Evolutionary conservation across 2,797 vertebrate species (phyloP).

Genomic region (Pseudochirops cupreus): DNA sequence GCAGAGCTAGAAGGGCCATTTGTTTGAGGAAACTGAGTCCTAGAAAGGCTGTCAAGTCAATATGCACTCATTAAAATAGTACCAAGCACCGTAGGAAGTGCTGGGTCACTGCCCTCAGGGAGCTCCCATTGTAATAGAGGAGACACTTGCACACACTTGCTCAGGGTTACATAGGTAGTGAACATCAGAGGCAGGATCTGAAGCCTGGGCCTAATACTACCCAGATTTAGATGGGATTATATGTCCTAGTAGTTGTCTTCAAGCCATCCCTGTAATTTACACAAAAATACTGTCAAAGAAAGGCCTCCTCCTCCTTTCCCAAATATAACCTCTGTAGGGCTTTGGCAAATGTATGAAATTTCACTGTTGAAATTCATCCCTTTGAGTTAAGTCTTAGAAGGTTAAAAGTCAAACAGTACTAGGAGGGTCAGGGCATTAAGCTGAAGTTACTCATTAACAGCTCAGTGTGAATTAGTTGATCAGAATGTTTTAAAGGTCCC

Average conservation of each 20-base stretch:
- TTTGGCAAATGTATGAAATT: neutral
- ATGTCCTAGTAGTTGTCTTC: neutral
- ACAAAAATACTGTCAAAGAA: neutral
- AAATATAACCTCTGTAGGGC: neutral
- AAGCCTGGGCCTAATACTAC: too few species aligned
- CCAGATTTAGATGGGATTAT: neutral
- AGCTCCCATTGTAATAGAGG: neutral
- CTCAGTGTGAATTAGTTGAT: neutral
- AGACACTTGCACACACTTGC: neutral
- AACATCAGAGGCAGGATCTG: neutral
- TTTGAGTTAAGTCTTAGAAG: neutral
- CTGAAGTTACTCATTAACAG: neutral
- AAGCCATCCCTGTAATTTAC: neutral
- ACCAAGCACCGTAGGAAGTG: neutral
- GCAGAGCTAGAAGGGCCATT: neutral
- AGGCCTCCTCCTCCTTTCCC: neutral
- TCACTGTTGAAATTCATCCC: neutral
- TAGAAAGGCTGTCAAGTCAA: neutral
- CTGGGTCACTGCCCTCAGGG: neutral
- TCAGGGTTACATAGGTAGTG: neutral
- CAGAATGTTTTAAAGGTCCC: neutral
- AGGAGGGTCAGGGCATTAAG: neutral
- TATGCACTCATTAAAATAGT: neutral
- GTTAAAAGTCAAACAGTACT: neutral
- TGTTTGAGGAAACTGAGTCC: neutral